Conservation (phyloP, 2,113 vertebrate genomes). For the Romanogobio albipinnatus region DNA sequence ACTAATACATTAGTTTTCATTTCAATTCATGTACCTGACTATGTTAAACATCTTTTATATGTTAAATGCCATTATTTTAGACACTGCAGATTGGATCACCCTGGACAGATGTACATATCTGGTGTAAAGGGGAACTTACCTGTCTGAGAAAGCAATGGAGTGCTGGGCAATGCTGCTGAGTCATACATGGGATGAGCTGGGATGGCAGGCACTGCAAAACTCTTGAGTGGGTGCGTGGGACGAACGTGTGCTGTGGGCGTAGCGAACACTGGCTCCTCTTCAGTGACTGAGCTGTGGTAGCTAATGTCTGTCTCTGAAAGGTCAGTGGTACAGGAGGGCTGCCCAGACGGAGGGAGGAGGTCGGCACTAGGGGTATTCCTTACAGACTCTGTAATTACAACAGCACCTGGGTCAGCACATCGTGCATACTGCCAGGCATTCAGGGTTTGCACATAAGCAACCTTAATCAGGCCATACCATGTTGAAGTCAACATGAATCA, state of each 20-base stretch:
- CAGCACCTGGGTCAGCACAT: conserved; percentile 32
- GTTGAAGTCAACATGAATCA: neutral
- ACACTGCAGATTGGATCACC: neutral
- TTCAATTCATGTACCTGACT: neutral
- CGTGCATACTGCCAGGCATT: neutral
- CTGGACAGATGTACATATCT: neutral
- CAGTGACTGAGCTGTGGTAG: conserved; percentile 84
- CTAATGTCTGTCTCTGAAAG: conserved; percentile 86
- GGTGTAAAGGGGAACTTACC: conserved; percentile 70
- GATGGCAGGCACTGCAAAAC: conserved; percentile 90
- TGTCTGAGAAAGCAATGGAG: conserved; percentile 89
- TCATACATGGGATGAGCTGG: conserved; percentile 80
- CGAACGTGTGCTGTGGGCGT: conserved; percentile 86
- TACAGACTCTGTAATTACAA: conserved; percentile 82
- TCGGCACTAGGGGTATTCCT: conserved; percentile 93
- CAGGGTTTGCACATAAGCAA: neutral
- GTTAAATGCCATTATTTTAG: neutral
- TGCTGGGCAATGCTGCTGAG: conserved; percentile 86
- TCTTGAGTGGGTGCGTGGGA: conserved; percentile 93
- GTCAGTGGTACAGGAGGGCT: conserved; percentile 83
- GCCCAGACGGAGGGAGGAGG: conserved; percentile 84
- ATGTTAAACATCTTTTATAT: neutral
- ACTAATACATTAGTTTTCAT: neutral
- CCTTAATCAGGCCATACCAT: neutral
- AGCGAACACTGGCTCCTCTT: conserved; percentile 88